Percentiles rank a stretch among this genome's conserved stretches.
These are phyloP conservation scores for Salvelinus alpinus DNA, from an alignment of 2,113 vertebrate genomes.

Conservation along the genomic window DNA sequence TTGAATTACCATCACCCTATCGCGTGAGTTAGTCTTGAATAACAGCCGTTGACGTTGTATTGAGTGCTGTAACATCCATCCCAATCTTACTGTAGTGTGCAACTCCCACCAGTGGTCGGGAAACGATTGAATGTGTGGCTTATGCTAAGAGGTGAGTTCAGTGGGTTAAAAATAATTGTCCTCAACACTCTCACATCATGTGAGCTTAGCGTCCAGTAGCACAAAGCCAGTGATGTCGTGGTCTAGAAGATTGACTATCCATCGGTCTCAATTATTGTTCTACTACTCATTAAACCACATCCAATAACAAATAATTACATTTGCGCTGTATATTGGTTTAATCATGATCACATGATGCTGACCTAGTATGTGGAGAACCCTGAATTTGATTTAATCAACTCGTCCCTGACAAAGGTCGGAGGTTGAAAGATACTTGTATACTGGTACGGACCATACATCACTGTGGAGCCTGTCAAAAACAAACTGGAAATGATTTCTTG, in stretches of 20 bases:
- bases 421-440: no score
- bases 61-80: background rate
- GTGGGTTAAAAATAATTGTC: background rate
- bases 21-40: no score
- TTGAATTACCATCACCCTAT: no score
- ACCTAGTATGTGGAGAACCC: background rate
- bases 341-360: background rate
- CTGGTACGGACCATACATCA: background rate
- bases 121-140: no score
- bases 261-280: background rate
- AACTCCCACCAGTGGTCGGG: no score
- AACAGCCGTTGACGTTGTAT: background rate
- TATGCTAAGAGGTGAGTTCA: no score
- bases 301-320: no score
- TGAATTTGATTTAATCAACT: background rate
- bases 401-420: background rate
- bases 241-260: background rate
- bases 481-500: slow-evolving; percentile 46
- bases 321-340: background rate
- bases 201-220: background rate
- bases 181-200: background rate
- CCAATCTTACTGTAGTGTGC: background rate
- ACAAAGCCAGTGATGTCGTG: background rate
- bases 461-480: slow-evolving; percentile 15
- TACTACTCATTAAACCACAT: no score